phyloP scores from a whole-genome alignment of 2,113 vertebrate genomes.

The Oenanthe oenanthe region DNA sequence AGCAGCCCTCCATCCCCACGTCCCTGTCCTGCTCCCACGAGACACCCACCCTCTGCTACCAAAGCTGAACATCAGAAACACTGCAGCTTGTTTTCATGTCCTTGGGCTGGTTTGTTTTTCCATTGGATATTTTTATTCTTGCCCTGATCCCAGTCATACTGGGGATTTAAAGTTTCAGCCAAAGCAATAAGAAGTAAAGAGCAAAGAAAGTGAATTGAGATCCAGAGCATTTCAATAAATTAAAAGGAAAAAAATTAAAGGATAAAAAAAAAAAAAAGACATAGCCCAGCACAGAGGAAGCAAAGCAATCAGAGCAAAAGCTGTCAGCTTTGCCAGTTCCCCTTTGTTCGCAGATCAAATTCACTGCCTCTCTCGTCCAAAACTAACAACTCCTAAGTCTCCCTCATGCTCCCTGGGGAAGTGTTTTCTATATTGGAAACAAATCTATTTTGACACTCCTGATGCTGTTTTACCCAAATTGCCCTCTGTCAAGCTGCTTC shows the following conservation, averaged over 20 bases:
- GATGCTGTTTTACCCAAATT: neutral
- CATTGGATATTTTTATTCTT: constrained; percentile 40
- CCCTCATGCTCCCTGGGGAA: neutral
- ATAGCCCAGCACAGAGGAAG: neutral
- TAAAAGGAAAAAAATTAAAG: neutral
- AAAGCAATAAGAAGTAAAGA: constrained; percentile 56
- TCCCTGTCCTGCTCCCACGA: neutral
- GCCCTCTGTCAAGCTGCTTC: neutral
- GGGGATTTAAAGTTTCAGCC: constrained; percentile 55
- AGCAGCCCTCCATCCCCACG: neutral
- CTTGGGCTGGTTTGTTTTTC: constrained; percentile 24
- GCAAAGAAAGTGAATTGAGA: constrained; percentile 20
- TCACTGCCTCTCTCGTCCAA: constrained; percentile 3
- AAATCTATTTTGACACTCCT: constrained; percentile 29
- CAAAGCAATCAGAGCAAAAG: constrained; percentile 45
- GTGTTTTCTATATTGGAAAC: constrained; percentile 25
- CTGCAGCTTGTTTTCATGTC: constrained; percentile 20
- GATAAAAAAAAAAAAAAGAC: neutral
- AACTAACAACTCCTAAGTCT: constrained; percentile 28
- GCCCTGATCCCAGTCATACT: constrained; percentile 16
- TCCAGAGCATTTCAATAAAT: constrained; percentile 61
- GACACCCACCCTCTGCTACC: neutral
- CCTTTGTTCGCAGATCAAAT: constrained; percentile 35
- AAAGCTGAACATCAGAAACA: neutral
- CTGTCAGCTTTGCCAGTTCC: constrained; percentile 37